Base-by-base conservation (phyloP, 2,113 vertebrate genomes). In the Picathartes gymnocephalus region DNA sequence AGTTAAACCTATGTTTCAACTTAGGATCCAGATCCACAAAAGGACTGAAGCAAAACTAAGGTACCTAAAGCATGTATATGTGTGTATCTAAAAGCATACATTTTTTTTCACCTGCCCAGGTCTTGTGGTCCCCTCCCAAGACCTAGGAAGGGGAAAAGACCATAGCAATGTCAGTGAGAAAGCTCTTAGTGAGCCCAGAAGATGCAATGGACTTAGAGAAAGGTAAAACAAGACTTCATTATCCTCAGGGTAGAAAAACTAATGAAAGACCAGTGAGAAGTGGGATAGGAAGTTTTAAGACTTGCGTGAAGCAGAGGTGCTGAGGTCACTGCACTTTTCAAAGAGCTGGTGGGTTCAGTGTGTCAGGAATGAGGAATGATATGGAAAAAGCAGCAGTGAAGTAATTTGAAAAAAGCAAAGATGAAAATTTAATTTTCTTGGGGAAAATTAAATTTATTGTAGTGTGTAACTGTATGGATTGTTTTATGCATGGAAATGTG, bases 31-130 rank as follows among this genome's bases (percentile, higher is more conserved):
- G 95, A 97, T 91, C 96, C 96, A 97, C 96, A 97, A 97, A 97
- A 96, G 96, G 96, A 97, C 96, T 96, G 96, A 97, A 97, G 96
- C 96, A 93, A 97, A 97, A 97, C 92, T 97, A 96, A 97, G 96
- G 96, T 97, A 97, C 96, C 86, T 95, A 93, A 93, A 96, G 96
- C 96, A 97, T 97, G 96, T 96, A 23, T 97, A 71, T 96, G 88
- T 97, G 92, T 97, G 92, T 97, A 95, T 97, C 96, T 97, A 95
- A 97, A 97, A 97, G 86, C 95, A 90, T 95, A 97, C 95, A 91
- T 95, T 95, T 97, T 97, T 97, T 97, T 97, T 94, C 96, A 97
- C 96, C 94, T 96, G 93, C 94, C 93, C 92, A 97, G 95, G 93
- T 96, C 96, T 97, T 95, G 95, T 95, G 93, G 93, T 95, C 82